Conservation (phyloP, 2,888 invertebrate genomes). For the Melanotus villosus region DNA sequence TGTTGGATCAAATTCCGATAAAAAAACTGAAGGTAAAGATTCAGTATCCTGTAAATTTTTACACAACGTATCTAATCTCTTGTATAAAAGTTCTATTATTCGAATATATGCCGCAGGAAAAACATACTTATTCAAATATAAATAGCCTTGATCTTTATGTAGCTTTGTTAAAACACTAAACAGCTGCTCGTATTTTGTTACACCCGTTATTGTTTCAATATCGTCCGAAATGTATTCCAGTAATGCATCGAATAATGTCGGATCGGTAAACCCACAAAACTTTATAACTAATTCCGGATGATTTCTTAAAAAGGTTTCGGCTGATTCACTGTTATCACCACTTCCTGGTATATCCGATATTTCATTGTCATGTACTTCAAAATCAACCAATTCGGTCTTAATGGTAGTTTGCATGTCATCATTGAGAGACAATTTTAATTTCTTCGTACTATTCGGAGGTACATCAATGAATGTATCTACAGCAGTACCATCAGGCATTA, state of each 20-base stretch:
- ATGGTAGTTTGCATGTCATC: too few relatives aligned
- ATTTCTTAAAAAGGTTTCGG: not conserved
- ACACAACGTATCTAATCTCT: conserved; percentile 12
- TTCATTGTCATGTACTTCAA: too few relatives aligned
- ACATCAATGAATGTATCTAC: too few relatives aligned
- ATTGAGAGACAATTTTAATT: too few relatives aligned
- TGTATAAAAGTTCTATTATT: conserved; percentile 30
- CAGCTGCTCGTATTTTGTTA: conserved; percentile 26
- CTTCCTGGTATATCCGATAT: not conserved
- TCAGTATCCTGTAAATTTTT: not conserved
- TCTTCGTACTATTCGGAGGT: too few relatives aligned
- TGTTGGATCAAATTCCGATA: conserved; percentile 7
- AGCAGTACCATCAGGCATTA: too few relatives aligned
- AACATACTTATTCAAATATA: conserved; percentile 21
- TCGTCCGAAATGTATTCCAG: conserved; percentile 24
- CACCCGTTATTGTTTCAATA: conserved; percentile 7
- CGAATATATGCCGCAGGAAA: conserved; percentile 26
- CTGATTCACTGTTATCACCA: not conserved
- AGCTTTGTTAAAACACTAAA: conserved; percentile 34
- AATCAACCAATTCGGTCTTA: too few relatives aligned
- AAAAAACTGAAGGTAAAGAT: conserved; percentile 10
- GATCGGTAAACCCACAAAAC: conserved; percentile 22
- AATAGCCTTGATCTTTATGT: too few relatives aligned
- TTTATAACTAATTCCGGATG: not conserved
- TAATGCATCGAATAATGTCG: conserved; percentile 15